Conservation (phyloP, 2,888 invertebrate genomes). For the Saturnia japonica region DNA sequence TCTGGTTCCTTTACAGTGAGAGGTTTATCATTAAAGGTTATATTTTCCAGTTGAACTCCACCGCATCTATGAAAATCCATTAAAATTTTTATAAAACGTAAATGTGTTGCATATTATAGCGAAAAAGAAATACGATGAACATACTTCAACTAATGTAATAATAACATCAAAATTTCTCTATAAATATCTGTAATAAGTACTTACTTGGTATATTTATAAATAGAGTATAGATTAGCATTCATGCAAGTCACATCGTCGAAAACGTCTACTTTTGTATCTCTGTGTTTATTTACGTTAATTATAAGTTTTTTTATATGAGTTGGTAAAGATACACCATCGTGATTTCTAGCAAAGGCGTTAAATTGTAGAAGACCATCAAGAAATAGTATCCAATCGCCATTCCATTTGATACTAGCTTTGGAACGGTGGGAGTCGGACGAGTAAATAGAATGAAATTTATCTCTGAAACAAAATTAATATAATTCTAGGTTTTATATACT, state of each 20-base stretch:
- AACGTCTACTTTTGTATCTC: background rate
- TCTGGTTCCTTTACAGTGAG: constrained; percentile 32
- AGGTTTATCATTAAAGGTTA: constrained; percentile 36
- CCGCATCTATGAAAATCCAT: constrained; percentile 35
- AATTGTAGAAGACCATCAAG: constrained; percentile 46
- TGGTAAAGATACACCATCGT: constrained; percentile 38
- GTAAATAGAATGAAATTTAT: constrained; percentile 40
- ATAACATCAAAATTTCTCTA: background rate
- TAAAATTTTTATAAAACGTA: background rate
- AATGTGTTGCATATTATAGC: background rate
- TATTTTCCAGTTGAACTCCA: constrained; percentile 37
- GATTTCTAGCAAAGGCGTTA: constrained; percentile 34
- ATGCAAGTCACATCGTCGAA: constrained; percentile 26
- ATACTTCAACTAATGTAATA: background rate
- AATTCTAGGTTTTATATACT: background rate
- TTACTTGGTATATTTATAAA: constrained; percentile 35
- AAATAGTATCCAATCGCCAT: constrained; percentile 42
- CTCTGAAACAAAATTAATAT: constrained; percentile 32
- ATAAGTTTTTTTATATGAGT: constrained; percentile 35
- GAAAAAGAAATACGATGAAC: background rate
- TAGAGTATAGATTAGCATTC: constrained; percentile 30
- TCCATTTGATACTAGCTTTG: constrained; percentile 39
- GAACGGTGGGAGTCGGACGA: constrained; percentile 32
- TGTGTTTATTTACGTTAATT: constrained; percentile 37
- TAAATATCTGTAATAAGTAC: constrained; percentile 16